phyloP scores from a whole-genome alignment of 2,888 invertebrate genomes.

The Bellardia pandia region DNA sequence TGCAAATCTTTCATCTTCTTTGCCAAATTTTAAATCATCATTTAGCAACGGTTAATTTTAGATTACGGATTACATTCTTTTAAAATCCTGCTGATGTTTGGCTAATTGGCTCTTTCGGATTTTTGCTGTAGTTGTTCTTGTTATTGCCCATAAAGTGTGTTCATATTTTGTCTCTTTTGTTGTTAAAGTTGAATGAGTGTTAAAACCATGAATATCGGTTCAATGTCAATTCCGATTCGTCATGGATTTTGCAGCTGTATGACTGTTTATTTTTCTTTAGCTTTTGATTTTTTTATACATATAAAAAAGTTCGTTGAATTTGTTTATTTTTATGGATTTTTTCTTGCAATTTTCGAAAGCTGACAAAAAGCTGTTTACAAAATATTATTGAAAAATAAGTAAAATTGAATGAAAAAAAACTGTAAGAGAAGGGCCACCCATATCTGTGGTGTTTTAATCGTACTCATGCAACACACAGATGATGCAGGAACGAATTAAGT shows the following conservation, averaged over 20 bases:
- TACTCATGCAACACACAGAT: background rate
- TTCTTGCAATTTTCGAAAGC: slow-evolving; percentile 49
- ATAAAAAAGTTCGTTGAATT: slow-evolving; percentile 41
- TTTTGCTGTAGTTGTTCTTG: background rate
- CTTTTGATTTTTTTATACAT: slow-evolving; percentile 36
- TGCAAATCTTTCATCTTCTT: too few species aligned
- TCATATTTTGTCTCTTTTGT: slow-evolving; percentile 61
- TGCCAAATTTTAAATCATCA: too few species aligned
- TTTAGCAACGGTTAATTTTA: too few species aligned
- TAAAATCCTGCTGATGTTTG: slow-evolving; percentile 26
- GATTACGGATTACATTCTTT: slow-evolving; percentile 2
- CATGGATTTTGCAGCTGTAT: slow-evolving; percentile 81
- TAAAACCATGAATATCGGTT: slow-evolving; percentile 76
- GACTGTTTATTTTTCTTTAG: slow-evolving; percentile 46
- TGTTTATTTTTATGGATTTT: slow-evolving; percentile 24
- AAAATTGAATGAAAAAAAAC: background rate
- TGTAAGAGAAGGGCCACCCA: slow-evolving; percentile 65
- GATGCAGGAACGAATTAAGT: slow-evolving; percentile 44
- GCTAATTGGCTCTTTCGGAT: slow-evolving; percentile 5
- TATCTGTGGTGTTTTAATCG: slow-evolving; percentile 1
- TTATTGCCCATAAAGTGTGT: slow-evolving; percentile 45
- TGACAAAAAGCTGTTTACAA: slow-evolving; percentile 59
- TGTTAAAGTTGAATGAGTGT: slow-evolving; percentile 66
- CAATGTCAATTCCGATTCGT: slow-evolving; percentile 83
- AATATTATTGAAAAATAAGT: slow-evolving; percentile 6